Base-by-base conservation (phyloP, 2,888 invertebrate genomes). In the Embidobia sp. region DNA sequence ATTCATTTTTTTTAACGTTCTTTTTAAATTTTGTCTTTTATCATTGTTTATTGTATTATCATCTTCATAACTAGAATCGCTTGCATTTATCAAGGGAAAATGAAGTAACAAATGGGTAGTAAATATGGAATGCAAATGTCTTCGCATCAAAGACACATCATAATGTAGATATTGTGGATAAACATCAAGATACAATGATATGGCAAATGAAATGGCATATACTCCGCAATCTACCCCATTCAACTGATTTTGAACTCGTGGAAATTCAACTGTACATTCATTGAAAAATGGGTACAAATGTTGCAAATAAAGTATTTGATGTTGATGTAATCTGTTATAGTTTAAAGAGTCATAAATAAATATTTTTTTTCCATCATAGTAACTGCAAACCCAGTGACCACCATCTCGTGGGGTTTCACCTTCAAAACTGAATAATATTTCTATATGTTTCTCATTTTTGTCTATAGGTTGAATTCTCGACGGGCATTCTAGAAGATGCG, bases 331-430 rank as follows among this genome's bases (percentile, higher is more conserved):
- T 2, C 1, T n/a, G 27, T 48, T 27, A 1, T 8, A 11, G 7
- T 48, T 48, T 7, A 48, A 29, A 1, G 29, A 48, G 15, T 48
- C 48, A 29, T 29, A 48, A 13, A 48, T 15, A 29, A 15, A 48
- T 15, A 48, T 1, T 29, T 29, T 1, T 18, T 40, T 7, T n/a
- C 18, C 40, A 40, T 40, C 18, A 18, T 40, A 40, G 8, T 18
- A 40, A 40, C 16, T 40, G 4, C 18, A 40, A 18, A 40, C 18
- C 40, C 40, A 40, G 16, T 40, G 40, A 18, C 40, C 40, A 1
- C 6, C 2, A 1, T 6, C 16, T 15, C 15, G n/a, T 8, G 18
- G 1, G 3, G 1, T n/a, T 1, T 8, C 8, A 40, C 40, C 40
- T 6, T 8, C 6, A 18, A 2, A 4, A 40, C 40, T 13, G n/a